Percentiles rank a stretch among this genome's conserved stretches.
phyloP scores from a whole-genome alignment of 2,888 invertebrate genomes.

The Athrips mouffetella region DNA sequence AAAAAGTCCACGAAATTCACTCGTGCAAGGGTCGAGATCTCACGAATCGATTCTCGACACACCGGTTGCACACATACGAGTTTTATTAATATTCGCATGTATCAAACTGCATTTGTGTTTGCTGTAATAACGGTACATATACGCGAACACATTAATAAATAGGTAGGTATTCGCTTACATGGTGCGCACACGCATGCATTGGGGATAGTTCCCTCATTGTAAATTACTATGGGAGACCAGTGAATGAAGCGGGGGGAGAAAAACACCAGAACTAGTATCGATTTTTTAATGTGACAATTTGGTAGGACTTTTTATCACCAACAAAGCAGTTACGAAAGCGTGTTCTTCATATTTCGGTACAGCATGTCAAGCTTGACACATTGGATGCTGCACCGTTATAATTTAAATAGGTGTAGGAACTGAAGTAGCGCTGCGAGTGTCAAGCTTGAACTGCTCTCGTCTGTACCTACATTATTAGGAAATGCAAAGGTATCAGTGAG shows the following conservation, averaged over 20 bases:
- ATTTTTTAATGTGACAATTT: constrained; percentile 56
- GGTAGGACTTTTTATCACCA: constrained; percentile 32
- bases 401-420: too few species aligned
- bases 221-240: constrained; percentile 45
- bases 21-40: constrained; percentile 37
- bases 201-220: constrained; percentile 49
- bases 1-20: constrained; percentile 13
- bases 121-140: constrained; percentile 59
- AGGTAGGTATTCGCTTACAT: constrained; percentile 38
- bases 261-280: constrained; percentile 47
- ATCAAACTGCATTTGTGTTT: constrained; percentile 48
- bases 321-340: constrained; percentile 4
- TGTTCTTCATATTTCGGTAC: constrained; percentile 29
- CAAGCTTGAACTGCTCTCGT: too few species aligned
- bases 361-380: too few species aligned
- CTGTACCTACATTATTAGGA: too few species aligned
- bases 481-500: constrained; percentile 29
- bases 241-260: constrained; percentile 55
- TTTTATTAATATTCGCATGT: constrained; percentile 41
- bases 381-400: too few species aligned
- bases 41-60: constrained; percentile 37
- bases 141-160: constrained; percentile 48
- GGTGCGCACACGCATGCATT: constrained; percentile 56
- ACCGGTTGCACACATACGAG: constrained; percentile 42
- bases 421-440: too few species aligned